Evolutionary conservation across 2,888 invertebrate genomes (phyloP).

Genomic region (Papilio protenor): DNA sequence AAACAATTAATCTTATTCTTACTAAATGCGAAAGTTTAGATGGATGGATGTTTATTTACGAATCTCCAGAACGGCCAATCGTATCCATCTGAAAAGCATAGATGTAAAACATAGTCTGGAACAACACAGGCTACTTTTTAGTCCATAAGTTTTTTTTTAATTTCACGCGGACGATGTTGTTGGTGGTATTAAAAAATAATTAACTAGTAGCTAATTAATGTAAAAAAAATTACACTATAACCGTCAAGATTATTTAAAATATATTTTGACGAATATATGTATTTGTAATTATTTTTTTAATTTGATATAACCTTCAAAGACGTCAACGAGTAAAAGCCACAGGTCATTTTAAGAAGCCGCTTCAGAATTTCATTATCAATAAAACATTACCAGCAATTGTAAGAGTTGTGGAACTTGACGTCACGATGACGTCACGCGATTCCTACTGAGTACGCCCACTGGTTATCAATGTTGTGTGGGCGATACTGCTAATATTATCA

Average conservation of each 20-base stretch:
- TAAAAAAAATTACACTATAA: not conserved
- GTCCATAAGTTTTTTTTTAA: too few relatives aligned
- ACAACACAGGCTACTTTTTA: too few relatives aligned
- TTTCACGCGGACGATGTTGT: too few relatives aligned
- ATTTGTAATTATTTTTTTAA: not conserved
- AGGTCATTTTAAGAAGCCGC: not conserved
- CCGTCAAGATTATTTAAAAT: not conserved
- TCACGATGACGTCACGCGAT: not conserved
- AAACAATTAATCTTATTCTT: not conserved
- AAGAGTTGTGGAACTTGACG: slow-evolving; percentile 5
- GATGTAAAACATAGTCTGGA: too few relatives aligned
- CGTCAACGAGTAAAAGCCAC: slow-evolving; percentile 1
- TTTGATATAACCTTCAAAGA: not conserved
- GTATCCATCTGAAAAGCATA: too few relatives aligned
- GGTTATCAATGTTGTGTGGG: slow-evolving; percentile 14
- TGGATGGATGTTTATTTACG: too few relatives aligned
- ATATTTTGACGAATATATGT: not conserved
- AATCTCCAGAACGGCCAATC: too few relatives aligned
- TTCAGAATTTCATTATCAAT: not conserved
- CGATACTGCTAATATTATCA: slow-evolving; percentile 1
- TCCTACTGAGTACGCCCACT: slow-evolving; percentile 13
- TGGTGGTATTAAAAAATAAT: too few relatives aligned
- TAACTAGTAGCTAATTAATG: not conserved
- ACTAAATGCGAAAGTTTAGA: too few relatives aligned
- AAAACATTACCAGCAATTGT: slow-evolving; percentile 19